Conservation (phyloP, 2,888 invertebrate genomes). For the Frankliniella intonsa region DNA sequence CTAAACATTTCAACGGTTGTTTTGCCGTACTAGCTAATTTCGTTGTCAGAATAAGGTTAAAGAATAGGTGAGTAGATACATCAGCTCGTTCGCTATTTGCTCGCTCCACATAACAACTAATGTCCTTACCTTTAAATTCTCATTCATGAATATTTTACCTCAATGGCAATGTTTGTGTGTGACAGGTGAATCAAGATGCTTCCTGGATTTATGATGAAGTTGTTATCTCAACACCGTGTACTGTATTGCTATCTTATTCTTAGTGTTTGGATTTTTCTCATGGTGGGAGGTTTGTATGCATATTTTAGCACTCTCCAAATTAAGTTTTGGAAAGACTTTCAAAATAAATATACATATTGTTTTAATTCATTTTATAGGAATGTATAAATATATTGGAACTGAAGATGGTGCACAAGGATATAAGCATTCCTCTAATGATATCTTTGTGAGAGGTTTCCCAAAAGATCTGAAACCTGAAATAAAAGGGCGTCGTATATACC, state of each 20-base stretch:
- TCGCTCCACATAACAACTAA: no score
- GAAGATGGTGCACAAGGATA: slow-evolving; percentile 48
- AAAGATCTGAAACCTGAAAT: slow-evolving; percentile 56
- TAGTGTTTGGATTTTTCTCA: slow-evolving; percentile 74
- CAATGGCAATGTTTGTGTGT: background rate
- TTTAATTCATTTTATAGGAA: slow-evolving; percentile 51
- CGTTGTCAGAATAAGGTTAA: no score
- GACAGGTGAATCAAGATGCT: slow-evolving; percentile 5
- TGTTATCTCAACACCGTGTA: slow-evolving; percentile 67
- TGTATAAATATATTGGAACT: slow-evolving; percentile 73
- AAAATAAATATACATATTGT: slow-evolving; percentile 58
- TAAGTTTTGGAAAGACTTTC: slow-evolving; percentile 62
- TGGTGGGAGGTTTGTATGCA: slow-evolving; percentile 60
- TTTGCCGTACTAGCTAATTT: no score
- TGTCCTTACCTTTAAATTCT: no score
- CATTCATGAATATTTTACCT: no score
- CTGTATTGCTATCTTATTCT: slow-evolving; percentile 76
- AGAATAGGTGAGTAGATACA: no score
- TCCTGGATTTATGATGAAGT: slow-evolving; percentile 48
- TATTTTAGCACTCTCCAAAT: background rate
- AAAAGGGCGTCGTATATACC: slow-evolving; percentile 61
- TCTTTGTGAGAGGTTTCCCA: slow-evolving; percentile 49
- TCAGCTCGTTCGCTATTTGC: no score
- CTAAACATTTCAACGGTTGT: no score
- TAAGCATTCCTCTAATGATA: slow-evolving; percentile 46